These are phyloP conservation scores for Nephrotoma appendiculata DNA, from an alignment of 2,888 invertebrate species.

Conservation along the genomic window DNA sequence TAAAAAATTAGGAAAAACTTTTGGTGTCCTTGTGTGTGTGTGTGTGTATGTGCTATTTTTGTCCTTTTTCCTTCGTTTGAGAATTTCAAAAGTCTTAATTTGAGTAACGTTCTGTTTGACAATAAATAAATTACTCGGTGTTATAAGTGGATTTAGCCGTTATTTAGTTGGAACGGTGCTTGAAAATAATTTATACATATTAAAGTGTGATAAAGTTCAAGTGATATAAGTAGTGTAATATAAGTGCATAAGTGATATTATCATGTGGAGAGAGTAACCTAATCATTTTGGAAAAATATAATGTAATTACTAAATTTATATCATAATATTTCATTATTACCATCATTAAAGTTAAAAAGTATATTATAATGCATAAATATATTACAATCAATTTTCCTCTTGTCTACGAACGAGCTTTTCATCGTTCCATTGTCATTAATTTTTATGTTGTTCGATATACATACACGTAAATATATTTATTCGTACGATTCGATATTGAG, in stretches of 20 bases:
- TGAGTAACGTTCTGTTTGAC: background rate
- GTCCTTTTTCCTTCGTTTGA: background rate
- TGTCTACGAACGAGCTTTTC: background rate
- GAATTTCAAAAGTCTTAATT: background rate
- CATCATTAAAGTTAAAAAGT: background rate
- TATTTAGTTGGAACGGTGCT: background rate
- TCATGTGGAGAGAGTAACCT: background rate
- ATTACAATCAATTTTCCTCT: background rate
- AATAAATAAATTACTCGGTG: background rate
- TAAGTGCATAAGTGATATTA: background rate
- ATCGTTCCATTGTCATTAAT: background rate
- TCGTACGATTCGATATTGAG: background rate
- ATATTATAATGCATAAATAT: background rate
- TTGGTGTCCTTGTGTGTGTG: background rate
- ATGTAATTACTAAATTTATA: background rate
- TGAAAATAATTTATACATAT: background rate
- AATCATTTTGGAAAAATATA: background rate
- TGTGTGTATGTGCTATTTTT: background rate
- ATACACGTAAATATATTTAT: background rate
- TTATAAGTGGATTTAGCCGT: background rate
- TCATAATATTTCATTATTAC: background rate
- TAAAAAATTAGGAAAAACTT: background rate
- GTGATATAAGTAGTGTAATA: background rate
- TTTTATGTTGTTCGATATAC: background rate
- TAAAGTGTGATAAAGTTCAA: background rate